A percentile compares a stretch with the other conserved stretches of the same genome.
Conservation (phyloP, 1,140 invertebrate species). For the Belonocnema kinseyi region DNA sequence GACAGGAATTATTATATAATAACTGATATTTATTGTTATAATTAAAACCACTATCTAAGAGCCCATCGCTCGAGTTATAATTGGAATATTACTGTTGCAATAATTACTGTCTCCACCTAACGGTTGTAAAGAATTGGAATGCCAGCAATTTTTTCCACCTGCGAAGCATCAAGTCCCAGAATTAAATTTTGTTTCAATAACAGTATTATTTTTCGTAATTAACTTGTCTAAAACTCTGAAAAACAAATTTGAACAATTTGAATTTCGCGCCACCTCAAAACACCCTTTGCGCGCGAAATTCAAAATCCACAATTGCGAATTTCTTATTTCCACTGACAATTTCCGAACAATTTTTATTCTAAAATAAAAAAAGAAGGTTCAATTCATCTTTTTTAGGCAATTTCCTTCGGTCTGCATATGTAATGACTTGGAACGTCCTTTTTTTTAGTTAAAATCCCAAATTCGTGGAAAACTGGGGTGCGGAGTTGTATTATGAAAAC, state of each 20-base stretch:
- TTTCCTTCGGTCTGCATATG: neutral
- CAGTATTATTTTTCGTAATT: too few relatives aligned
- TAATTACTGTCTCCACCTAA: conserved; percentile 2
- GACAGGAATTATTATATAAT: too few relatives aligned
- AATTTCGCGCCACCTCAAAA: too few relatives aligned
- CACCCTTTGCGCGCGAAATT: too few relatives aligned
- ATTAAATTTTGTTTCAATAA: neutral
- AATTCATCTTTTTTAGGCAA: too few relatives aligned
- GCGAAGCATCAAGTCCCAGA: neutral
- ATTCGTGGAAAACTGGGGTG: neutral
- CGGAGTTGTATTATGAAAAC: conserved; percentile 12
- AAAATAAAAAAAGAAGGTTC: too few relatives aligned
- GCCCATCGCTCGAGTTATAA: neutral
- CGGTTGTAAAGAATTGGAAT: neutral
- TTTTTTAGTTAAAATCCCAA: neutral
- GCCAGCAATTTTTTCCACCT: neutral
- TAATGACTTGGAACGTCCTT: neutral
- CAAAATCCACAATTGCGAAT: too few relatives aligned
- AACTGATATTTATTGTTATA: too few relatives aligned
- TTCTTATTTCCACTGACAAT: too few relatives aligned
- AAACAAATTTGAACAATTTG: too few relatives aligned
- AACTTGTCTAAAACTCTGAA: too few relatives aligned
- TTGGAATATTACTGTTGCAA: conserved; percentile 4
- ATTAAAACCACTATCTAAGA: too few relatives aligned
- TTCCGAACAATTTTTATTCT: neutral